Conservation (phyloP, 2,888 invertebrate genomes). For the Lagria hirta region DNA sequence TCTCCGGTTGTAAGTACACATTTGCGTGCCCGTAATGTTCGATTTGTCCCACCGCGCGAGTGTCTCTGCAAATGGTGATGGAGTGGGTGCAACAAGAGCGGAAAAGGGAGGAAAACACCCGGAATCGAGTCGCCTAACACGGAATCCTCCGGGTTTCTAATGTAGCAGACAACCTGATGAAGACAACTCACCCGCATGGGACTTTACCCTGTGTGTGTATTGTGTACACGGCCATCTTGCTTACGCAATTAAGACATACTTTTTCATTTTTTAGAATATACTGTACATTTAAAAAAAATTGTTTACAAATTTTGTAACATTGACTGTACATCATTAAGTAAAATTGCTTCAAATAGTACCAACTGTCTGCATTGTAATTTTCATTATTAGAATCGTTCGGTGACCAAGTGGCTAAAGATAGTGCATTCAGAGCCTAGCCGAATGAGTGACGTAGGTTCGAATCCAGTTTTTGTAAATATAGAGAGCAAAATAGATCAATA, state of each 20-base stretch:
- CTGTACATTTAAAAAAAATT: too few relatives aligned
- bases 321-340: too few relatives aligned
- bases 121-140: conserved; percentile 36
- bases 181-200: conserved; percentile 52
- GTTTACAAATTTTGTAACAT: too few relatives aligned
- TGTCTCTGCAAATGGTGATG: conserved; percentile 49
- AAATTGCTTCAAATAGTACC: too few relatives aligned
- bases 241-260: conserved; percentile 10
- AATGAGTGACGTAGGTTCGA: too few relatives aligned
- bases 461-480: too few relatives aligned
- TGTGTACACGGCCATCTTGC: conserved; percentile 10
- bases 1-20: conserved; percentile 22
- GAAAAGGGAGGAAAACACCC: conserved; percentile 33
- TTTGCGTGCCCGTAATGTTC: conserved; percentile 32
- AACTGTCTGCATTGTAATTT: too few relatives aligned
- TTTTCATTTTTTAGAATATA: conserved; percentile 17
- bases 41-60: conserved; percentile 42
- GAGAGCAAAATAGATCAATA: too few relatives aligned
- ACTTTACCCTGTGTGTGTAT: conserved; percentile 31
- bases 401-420: too few relatives aligned
- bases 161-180: conserved; percentile 53
- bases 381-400: too few relatives aligned
- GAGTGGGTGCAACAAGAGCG: conserved; percentile 42
- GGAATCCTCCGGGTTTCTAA: conserved; percentile 46
- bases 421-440: too few relatives aligned